These are phyloP conservation scores for Maccullochella peelii DNA, from an alignment of 2,113 vertebrate genomes.

Conservation along the genomic window DNA sequence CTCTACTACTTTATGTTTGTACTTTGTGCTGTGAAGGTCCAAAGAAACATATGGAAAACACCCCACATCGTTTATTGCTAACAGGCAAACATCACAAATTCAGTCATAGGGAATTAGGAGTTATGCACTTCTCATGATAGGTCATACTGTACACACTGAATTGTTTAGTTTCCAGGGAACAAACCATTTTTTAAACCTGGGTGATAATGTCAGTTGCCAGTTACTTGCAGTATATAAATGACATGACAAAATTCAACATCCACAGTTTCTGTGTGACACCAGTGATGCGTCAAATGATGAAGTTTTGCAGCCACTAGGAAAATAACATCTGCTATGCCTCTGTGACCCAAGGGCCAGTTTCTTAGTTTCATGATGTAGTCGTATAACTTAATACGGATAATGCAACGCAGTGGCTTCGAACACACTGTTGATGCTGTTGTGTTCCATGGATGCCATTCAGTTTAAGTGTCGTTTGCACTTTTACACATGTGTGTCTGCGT, in stretches of 20 bases:
- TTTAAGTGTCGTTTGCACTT: conserved; percentile 48
- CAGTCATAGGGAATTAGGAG: background rate
- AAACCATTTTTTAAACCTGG: background rate
- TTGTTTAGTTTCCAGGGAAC: conserved; percentile 11
- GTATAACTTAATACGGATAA: conserved; percentile 48
- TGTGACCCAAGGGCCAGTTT: conserved; percentile 28
- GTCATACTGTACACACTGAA: background rate
- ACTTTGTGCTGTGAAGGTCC: conserved; percentile 13
- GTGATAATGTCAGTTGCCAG: conserved; percentile 6
- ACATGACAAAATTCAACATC: conserved; percentile 4
- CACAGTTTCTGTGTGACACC: conserved; percentile 19
- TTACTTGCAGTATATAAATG: conserved; percentile 11
- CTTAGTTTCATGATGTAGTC: conserved; percentile 6
- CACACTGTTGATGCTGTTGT: conserved; percentile 29
- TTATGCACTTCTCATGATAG: background rate
- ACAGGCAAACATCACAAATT: conserved; percentile 44
- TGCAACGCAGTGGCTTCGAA: conserved; percentile 31
- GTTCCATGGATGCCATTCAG: conserved; percentile 36
- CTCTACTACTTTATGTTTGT: conserved; percentile 41
- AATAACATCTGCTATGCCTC: conserved; percentile 45
- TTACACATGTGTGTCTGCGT: conserved; percentile 41
- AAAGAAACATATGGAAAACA: conserved; percentile 27
- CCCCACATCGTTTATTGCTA: conserved; percentile 36
- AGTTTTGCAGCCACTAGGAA: conserved; percentile 27
- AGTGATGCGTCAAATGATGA: conserved; percentile 22